A percentile compares a stretch with the other conserved stretches of the same genome.
These are phyloP conservation scores for Tetragonisca angustula DNA, from an alignment of 2,888 invertebrate species.

Conservation along the genomic window DNA sequence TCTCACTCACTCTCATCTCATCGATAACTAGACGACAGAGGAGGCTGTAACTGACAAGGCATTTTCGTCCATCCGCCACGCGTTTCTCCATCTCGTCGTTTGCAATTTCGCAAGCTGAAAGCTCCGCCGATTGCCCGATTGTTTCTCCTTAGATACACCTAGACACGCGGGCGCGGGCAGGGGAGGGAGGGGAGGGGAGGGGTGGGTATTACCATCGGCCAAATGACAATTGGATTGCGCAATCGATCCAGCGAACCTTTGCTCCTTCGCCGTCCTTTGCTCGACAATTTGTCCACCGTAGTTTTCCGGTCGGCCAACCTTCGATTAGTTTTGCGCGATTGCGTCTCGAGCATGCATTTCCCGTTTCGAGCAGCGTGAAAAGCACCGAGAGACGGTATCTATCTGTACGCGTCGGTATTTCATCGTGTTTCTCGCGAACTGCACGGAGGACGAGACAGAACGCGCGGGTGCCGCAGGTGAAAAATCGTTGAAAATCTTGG, in stretches of 20 bases:
- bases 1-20: too few species aligned
- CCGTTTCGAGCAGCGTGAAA: neutral
- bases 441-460: neutral
- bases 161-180: neutral
- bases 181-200: too few species aligned
- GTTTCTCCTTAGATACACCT: constrained; percentile 16
- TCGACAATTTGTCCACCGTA: neutral
- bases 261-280: constrained; percentile 12
- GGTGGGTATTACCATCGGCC: neutral
- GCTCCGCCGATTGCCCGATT: constrained; percentile 25
- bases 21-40: constrained; percentile 75
- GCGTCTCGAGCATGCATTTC: neutral
- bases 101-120: constrained; percentile 75
- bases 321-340: constrained; percentile 8
- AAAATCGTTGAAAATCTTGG: constrained; percentile 49
- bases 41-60: constrained; percentile 80
- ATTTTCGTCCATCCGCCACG: constrained; percentile 69
- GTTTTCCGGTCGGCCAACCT: constrained; percentile 12
- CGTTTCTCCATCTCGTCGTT: constrained; percentile 67
- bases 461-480: constrained; percentile 1
- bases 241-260: neutral
- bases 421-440: neutral
- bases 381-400: neutral
- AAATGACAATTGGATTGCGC: constrained; percentile 52
- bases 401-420: neutral